phyloP scores from a whole-genome alignment of 2,888 invertebrate genomes.

The Himalopsyche kuldschensis region DNA sequence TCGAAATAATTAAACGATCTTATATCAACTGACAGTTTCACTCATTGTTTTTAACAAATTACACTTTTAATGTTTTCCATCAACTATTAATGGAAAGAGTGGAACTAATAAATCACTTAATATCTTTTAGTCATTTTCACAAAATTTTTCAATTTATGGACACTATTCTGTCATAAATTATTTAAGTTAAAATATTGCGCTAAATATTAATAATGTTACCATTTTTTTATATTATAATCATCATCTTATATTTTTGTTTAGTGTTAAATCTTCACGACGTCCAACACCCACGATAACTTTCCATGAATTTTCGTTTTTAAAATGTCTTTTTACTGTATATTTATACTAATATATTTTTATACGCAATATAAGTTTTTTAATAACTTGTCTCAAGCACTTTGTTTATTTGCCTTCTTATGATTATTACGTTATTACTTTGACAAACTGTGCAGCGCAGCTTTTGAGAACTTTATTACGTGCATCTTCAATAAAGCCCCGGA shows the following conservation, averaged over 20 bases:
- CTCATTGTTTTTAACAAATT: conserved; percentile 21
- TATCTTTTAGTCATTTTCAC: not conserved
- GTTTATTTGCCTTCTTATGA: not conserved
- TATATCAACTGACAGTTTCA: conserved; percentile 36
- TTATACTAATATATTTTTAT: too few relatives aligned
- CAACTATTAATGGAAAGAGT: not conserved
- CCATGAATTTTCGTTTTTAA: too few relatives aligned
- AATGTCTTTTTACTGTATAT: too few relatives aligned
- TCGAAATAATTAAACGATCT: conserved; percentile 6
- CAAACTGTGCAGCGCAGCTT: not conserved
- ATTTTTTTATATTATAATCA: too few relatives aligned
- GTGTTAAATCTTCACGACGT: too few relatives aligned
- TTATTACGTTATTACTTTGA: not conserved
- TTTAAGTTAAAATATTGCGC: too few relatives aligned
- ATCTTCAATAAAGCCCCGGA: not conserved
- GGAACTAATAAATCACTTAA: not conserved
- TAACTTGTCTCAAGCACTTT: not conserved
- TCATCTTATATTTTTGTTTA: too few relatives aligned
- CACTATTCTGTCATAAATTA: too few relatives aligned
- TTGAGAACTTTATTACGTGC: not conserved
- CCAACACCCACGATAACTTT: too few relatives aligned
- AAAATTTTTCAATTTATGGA: not conserved
- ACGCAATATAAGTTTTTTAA: too few relatives aligned
- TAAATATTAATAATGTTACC: too few relatives aligned
- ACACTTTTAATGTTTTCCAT: not conserved